A percentile compares a stretch with the other conserved stretches of the same genome.
Evolutionary conservation across 2,113 vertebrate species (phyloP).

Genomic region (Charadrius vociferus): DNA sequence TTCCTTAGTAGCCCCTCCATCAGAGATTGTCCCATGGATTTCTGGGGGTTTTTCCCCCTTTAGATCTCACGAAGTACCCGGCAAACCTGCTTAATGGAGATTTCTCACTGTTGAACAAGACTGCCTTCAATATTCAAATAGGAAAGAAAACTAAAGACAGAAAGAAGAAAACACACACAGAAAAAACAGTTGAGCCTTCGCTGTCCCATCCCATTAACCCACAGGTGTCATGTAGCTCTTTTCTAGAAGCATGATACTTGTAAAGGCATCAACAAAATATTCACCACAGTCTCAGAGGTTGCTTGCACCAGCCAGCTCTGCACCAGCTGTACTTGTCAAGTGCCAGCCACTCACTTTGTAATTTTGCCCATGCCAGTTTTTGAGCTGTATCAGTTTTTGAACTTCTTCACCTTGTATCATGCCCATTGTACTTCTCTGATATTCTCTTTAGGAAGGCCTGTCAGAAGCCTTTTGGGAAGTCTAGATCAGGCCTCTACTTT

Average conservation of each 20-base stretch:
- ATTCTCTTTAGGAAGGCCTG: not conserved
- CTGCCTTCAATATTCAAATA: not conserved
- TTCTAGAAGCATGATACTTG: not conserved
- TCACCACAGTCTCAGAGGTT: not conserved
- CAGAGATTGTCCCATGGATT: not conserved
- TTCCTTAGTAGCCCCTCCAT: not conserved
- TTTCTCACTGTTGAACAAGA: not conserved
- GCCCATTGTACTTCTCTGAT: not conserved
- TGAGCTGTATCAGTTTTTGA: not conserved
- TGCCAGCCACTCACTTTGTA: fast-evolving
- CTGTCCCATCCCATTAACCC: not conserved
- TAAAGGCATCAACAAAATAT: not conserved
- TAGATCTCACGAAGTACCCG: not conserved
- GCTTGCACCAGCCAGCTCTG: not conserved
- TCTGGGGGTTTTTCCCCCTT: fast-evolving
- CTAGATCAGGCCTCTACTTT: not conserved
- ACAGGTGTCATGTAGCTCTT: not conserved
- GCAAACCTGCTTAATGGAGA: not conserved
- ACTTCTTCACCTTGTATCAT: not conserved
- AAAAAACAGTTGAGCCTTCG: not conserved
- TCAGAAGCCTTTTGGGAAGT: not conserved
- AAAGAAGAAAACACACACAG: fast-evolving
- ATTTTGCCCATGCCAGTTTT: not conserved
- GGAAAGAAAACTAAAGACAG: not conserved
- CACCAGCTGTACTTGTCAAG: not conserved